phyloP scores from a whole-genome alignment of 2,888 invertebrate species.

The Mythimna loreyi region DNA sequence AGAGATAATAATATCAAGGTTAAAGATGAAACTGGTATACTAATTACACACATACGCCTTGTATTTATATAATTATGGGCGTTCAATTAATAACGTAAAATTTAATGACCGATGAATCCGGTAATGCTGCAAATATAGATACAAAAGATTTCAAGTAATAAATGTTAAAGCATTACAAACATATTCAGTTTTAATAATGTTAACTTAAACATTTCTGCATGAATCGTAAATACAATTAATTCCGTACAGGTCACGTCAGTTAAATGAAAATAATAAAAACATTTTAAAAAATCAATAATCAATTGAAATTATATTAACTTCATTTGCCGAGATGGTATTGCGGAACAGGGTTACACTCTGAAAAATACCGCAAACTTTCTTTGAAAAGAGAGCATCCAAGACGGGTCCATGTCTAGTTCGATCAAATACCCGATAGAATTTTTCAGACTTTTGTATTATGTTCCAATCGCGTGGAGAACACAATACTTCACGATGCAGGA shows the following conservation, averaged over 20 bases:
- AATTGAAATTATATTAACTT: background rate
- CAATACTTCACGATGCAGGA: too few species aligned
- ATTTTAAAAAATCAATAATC: background rate
- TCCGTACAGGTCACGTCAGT: background rate
- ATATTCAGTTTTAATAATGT: background rate
- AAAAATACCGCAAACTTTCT: too few species aligned
- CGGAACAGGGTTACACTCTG: too few species aligned
- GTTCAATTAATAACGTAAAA: constrained; percentile 1
- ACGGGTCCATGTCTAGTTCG: too few species aligned
- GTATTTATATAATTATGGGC: background rate
- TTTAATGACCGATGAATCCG: background rate
- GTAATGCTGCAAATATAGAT: constrained; percentile 8
- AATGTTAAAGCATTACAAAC: constrained; percentile 12
- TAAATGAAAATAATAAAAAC: background rate
- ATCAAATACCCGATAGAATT: too few species aligned
- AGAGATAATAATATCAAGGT: background rate
- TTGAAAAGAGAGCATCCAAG: too few species aligned
- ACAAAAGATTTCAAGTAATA: constrained; percentile 3
- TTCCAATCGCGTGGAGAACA: too few species aligned
- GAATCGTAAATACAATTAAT: constrained; percentile 10
- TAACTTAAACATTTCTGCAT: background rate
- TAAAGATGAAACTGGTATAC: background rate
- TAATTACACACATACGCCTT: background rate
- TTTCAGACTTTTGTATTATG: too few species aligned
- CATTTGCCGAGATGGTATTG: too few species aligned